phyloP scores from a whole-genome alignment of 1,140 invertebrate genomes.

The Sinella curviseta region DNA sequence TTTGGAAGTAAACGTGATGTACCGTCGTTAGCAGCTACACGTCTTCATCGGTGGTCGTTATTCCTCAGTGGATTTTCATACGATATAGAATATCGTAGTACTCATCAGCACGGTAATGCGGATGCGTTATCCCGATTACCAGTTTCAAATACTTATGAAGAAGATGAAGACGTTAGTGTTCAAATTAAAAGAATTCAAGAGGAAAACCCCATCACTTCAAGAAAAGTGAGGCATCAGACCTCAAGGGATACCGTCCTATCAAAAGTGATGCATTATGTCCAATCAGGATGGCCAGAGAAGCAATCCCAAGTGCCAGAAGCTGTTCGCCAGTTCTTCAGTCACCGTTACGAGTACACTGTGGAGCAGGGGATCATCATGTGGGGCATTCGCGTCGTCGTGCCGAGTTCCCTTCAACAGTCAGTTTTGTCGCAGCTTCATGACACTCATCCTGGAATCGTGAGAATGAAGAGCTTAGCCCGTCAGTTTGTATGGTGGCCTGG shows the following conservation, averaged over 20 bases:
- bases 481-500: constrained; percentile 49
- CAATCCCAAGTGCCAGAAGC: neutral
- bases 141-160: neutral
- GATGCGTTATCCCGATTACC: neutral
- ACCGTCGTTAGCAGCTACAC: neutral
- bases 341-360: constrained; percentile 25
- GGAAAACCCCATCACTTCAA: constrained; percentile 8
- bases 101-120: neutral
- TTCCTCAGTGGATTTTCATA: neutral
- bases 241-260: neutral
- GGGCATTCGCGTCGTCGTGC: constrained; percentile 54
- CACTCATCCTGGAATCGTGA: constrained; percentile 55
- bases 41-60: neutral
- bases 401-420: constrained; percentile 46
- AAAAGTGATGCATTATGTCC: neutral
- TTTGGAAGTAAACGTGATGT: constrained; percentile 42
- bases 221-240: neutral
- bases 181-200: neutral
- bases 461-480: constrained; percentile 55
- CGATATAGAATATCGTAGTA: neutral
- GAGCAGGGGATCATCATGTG: constrained; percentile 43
- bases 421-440: constrained; percentile 54
- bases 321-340: constrained; percentile 25
- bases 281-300: constrained; percentile 22
- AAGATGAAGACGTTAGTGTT: neutral